phyloP scores from a whole-genome alignment of 1,140 invertebrate genomes.

The Lordiphosa collinella region DNA sequence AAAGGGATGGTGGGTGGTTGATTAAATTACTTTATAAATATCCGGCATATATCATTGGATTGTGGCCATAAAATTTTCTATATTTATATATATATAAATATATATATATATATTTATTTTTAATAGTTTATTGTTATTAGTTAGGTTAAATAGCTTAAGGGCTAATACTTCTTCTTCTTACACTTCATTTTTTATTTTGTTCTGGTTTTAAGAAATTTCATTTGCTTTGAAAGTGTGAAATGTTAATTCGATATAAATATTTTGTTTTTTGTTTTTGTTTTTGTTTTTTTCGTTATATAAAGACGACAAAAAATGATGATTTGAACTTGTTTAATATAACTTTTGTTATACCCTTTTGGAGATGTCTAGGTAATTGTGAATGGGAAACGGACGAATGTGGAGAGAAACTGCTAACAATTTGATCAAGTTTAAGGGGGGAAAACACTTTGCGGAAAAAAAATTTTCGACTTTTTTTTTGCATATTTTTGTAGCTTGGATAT shows the following conservation, averaged over 20 bases:
- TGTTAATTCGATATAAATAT: conserved; percentile 61
- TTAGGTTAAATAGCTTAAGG: conserved; percentile 15
- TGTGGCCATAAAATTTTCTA: conserved; percentile 60
- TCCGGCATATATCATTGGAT: conserved; percentile 32
- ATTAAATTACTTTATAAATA: conserved; percentile 39
- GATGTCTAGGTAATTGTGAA: too few species aligned
- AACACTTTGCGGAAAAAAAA: too few species aligned
- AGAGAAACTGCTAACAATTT: too few species aligned
- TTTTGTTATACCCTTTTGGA: conserved; percentile 1
- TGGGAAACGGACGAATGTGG: too few species aligned
- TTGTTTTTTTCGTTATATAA: conserved; percentile 33
- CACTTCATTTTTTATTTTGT: conserved; percentile 10
- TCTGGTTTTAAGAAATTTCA: conserved; percentile 21
- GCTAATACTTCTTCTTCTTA: conserved; percentile 7
- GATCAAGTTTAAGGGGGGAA: too few species aligned
- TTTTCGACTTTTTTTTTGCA: too few species aligned
- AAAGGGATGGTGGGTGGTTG: too few species aligned
- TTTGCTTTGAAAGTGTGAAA: conserved; percentile 72
- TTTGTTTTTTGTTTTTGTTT: conserved; percentile 28
- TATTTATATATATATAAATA: conserved; percentile 29
- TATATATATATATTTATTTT: conserved; percentile 12
- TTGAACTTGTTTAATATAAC: conserved; percentile 52
- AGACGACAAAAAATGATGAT: conserved; percentile 72
- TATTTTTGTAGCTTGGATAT: too few species aligned
- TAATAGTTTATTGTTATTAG: conserved; percentile 4